Percentiles rank a stretch among this genome's conserved stretches.
Evolutionary conservation across 2,113 vertebrate species (phyloP).

Genomic region (Clarias batrachus): DNA sequence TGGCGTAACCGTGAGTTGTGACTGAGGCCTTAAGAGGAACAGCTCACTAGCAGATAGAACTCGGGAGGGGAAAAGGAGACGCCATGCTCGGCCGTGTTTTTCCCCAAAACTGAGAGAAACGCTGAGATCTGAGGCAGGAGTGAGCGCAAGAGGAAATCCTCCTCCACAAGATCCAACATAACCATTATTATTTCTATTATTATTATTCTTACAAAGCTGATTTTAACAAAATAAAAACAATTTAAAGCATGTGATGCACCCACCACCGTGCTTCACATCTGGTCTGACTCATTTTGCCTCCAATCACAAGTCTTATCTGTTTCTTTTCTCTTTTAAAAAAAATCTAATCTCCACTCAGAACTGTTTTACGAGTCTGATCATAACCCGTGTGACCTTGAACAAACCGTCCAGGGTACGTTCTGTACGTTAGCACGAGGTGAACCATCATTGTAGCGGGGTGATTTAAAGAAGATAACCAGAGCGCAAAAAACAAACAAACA

Average conservation of each 20-base stretch:
- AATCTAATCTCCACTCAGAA: neutral
- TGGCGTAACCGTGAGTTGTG: neutral
- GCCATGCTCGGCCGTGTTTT: neutral
- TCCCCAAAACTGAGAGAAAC: neutral
- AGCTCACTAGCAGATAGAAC: neutral
- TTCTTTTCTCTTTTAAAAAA: neutral
- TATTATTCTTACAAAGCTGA: neutral
- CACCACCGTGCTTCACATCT: slow-evolving; percentile 8
- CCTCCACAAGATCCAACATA: neutral
- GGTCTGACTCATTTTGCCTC: neutral
- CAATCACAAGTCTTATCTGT: neutral
- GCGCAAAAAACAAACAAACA: slow-evolving; percentile 67
- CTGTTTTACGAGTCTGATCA: neutral
- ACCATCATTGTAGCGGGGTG: slow-evolving; percentile 65
- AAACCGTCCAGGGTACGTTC: neutral
- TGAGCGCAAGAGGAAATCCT: neutral
- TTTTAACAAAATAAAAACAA: neutral
- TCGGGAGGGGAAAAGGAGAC: neutral
- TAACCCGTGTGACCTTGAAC: neutral
- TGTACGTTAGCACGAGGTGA: neutral
- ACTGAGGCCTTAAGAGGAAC: neutral
- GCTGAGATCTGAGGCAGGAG: neutral
- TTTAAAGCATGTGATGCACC: neutral
- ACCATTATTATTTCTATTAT: neutral
- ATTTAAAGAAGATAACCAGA: slow-evolving; percentile 71